phyloP scores from a whole-genome alignment of 2,888 invertebrate genomes.

The Thera obeliscata region DNA sequence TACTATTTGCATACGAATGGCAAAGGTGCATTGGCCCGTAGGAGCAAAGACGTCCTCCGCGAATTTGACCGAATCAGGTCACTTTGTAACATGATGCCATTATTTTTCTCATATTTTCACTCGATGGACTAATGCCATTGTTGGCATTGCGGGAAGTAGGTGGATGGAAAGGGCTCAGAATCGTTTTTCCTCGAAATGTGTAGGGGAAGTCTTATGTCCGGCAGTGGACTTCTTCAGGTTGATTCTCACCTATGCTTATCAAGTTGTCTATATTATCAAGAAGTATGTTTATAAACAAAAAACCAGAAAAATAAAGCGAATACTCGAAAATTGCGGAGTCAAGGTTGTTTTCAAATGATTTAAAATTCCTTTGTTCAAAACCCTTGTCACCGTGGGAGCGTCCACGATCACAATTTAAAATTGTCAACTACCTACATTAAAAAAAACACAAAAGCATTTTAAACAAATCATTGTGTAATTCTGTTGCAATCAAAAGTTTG shows the following conservation, averaged over 20 bases:
- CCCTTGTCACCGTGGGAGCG: constrained; percentile 36
- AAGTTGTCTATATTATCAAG: too few relatives aligned
- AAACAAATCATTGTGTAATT: neutral
- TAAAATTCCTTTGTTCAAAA: constrained; percentile 39
- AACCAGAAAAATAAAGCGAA: constrained; percentile 28
- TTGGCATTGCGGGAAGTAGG: too few relatives aligned
- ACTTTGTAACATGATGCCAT: constrained; percentile 27
- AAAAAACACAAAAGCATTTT: neutral
- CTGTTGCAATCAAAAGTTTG: too few relatives aligned
- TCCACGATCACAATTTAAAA: constrained; percentile 17
- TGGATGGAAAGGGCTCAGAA: too few relatives aligned
- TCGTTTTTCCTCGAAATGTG: too few relatives aligned
- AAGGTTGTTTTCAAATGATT: constrained; percentile 34
- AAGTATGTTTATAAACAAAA: constrained; percentile 9
- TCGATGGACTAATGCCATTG: neutral
- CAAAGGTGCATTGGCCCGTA: constrained; percentile 31
- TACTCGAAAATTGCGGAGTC: constrained; percentile 32
- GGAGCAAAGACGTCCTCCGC: constrained; percentile 32
- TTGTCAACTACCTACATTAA: neutral
- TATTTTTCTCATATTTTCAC: neutral
- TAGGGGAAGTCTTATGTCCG: too few relatives aligned
- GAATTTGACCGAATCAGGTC: constrained; percentile 33
- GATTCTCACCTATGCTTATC: too few relatives aligned
- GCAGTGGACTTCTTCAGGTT: too few relatives aligned
- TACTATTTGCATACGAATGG: constrained; percentile 28